Evolutionary conservation across 2,888 invertebrate species (phyloP).

Genomic region (Standfussiana lucernea): DNA sequence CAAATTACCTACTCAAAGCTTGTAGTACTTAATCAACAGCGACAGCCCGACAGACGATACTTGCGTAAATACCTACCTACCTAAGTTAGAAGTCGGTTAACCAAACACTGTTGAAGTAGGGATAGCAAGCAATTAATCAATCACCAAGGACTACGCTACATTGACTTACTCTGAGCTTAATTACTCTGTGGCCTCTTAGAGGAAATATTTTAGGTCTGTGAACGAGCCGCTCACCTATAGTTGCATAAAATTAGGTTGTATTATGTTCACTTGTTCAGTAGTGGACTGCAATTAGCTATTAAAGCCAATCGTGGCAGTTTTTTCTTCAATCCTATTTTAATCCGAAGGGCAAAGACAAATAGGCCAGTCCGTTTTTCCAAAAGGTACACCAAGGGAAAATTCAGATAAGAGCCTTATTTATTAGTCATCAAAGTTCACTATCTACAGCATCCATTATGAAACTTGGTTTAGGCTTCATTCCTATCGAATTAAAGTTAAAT

Average conservation of each 20-base stretch:
- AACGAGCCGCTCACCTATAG: neutral
- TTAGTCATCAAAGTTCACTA: neutral
- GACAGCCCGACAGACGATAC: slow-evolving; percentile 2
- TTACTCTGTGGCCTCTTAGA: slow-evolving; percentile 53
- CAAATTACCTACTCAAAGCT: slow-evolving; percentile 31
- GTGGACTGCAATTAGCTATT: neutral
- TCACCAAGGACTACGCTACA: slow-evolving; percentile 59
- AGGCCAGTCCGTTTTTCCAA: neutral
- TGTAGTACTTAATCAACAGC: slow-evolving; percentile 34
- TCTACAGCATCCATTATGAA: neutral
- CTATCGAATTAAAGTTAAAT: neutral
- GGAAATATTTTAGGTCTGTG: slow-evolving; percentile 15
- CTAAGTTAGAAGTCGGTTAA: slow-evolving; percentile 44
- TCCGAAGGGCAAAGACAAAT: neutral
- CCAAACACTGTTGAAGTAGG: slow-evolving; percentile 52
- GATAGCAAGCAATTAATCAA: slow-evolving; percentile 70
- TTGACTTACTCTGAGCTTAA: slow-evolving; percentile 58
- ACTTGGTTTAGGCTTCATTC: neutral
- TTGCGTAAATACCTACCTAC: slow-evolving; percentile 37
- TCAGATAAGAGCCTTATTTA: neutral
- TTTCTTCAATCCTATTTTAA: neutral
- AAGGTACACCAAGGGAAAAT: neutral
- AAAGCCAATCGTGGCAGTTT: neutral
- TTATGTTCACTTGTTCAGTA: neutral
- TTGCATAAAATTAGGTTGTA: neutral